phyloP scores from a whole-genome alignment of 2,888 invertebrate species.

The Mythimna pallens region DNA sequence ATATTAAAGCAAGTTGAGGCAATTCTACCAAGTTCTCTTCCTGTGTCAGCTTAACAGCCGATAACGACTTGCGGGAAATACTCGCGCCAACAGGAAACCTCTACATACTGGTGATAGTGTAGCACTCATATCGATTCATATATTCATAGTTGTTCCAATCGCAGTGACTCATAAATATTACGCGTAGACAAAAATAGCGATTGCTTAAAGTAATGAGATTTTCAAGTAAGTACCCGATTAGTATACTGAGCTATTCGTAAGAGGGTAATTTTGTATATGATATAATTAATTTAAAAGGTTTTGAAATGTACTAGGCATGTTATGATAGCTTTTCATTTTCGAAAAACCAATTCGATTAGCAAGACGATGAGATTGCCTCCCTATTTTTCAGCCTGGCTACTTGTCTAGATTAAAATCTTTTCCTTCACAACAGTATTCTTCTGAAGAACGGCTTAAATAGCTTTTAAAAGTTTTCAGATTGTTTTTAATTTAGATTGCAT shows the following conservation, averaged over 20 bases:
- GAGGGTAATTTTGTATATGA: background rate
- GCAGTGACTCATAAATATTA: conserved; percentile 20
- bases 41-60: conserved; percentile 47
- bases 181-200: conserved; percentile 10
- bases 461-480: conserved; percentile 36
- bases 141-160: conserved; percentile 22
- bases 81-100: conserved; percentile 33
- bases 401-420: conserved; percentile 42
- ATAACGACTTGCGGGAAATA: conserved; percentile 41
- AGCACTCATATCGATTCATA: conserved; percentile 35
- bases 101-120: background rate
- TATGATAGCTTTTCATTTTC: conserved; percentile 3
- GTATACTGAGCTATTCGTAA: conserved; percentile 8
- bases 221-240: conserved; percentile 20
- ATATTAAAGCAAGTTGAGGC: conserved; percentile 26
- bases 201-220: conserved; percentile 44
- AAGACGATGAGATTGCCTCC: conserved; percentile 5
- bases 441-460: conserved; percentile 25
- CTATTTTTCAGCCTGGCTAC: conserved; percentile 20
- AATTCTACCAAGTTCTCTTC: conserved; percentile 37
- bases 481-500: conserved; percentile 58
- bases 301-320: conserved; percentile 1
- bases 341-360: conserved; percentile 24
- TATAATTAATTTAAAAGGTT: conserved; percentile 19
- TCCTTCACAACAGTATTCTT: conserved; percentile 30